Conservation (phyloP, 2,888 invertebrate species). For the Allophyes oxyacanthae region DNA sequence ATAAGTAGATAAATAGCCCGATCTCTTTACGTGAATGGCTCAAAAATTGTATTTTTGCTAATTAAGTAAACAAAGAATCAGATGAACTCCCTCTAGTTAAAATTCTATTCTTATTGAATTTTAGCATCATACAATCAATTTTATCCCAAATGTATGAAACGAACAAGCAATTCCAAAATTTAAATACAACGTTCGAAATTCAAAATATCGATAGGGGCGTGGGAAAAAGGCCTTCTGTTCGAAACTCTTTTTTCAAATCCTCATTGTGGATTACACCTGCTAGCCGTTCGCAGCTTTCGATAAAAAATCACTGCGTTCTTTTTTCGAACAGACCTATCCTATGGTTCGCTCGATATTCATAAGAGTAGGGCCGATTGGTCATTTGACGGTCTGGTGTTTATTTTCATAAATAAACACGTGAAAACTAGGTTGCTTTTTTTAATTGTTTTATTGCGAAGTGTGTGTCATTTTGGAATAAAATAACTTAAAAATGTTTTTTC, state of each 20-base stretch:
- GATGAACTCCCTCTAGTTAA: no score
- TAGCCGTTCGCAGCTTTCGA: conserved; percentile 87
- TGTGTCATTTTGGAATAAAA: not conserved
- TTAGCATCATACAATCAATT: conserved; percentile 19
- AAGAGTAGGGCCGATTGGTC: conserved; percentile 56
- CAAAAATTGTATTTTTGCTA: no score
- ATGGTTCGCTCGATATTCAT: conserved; percentile 77
- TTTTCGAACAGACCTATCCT: conserved; percentile 79
- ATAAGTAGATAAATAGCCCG: no score
- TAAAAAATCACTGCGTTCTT: conserved; percentile 83
- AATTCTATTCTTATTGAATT: no score
- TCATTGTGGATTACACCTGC: conserved; percentile 88
- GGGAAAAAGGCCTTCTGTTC: conserved; percentile 89
- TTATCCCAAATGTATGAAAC: conserved; percentile 15
- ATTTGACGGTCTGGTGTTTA: conserved; percentile 23
- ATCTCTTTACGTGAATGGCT: no score
- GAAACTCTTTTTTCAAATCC: conserved; percentile 85
- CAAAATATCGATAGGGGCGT: conserved; percentile 83
- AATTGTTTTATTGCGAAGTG: not conserved
- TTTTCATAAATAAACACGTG: conserved; percentile 12
- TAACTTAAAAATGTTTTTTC: not conserved
- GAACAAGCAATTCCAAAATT: conserved; percentile 35
- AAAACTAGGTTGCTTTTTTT: not conserved
- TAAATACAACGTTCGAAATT: conserved; percentile 71
- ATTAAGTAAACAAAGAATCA: no score